Conservation (phyloP, 2,888 invertebrate species). For the Leucoma salicis region DNA sequence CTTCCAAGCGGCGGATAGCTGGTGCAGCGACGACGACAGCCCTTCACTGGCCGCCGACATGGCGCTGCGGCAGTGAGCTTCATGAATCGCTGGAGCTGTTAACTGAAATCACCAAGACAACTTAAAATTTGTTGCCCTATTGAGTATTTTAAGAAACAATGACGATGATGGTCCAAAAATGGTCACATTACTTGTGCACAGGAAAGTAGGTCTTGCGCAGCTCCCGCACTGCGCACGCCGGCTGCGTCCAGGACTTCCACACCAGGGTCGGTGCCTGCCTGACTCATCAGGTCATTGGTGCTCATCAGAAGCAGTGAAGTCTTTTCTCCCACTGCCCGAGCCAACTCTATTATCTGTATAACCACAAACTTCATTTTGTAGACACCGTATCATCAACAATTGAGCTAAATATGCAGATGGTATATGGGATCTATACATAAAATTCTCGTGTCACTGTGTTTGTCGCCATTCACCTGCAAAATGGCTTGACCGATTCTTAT, state of each 20-base stretch:
- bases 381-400: no score
- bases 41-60: slow-evolving; percentile 50
- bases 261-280: slow-evolving; percentile 23
- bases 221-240: slow-evolving; percentile 40
- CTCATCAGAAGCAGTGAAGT: slow-evolving; percentile 43
- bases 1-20: slow-evolving; percentile 40
- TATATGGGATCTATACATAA: no score
- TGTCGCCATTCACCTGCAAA: no score
- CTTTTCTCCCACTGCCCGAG: slow-evolving; percentile 45
- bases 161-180: background rate
- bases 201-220: slow-evolving; percentile 46
- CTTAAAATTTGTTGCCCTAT: background rate
- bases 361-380: no score
- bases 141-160: no score
- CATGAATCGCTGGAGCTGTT: slow-evolving; percentile 55
- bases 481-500: no score
- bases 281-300: slow-evolving; percentile 33
- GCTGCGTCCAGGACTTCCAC: slow-evolving; percentile 37
- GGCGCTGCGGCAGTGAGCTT: slow-evolving; percentile 67
- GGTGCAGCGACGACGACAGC: slow-evolving; percentile 44
- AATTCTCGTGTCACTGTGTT: no score
- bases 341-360: slow-evolving; percentile 46
- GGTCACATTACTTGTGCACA: slow-evolving; percentile 50
- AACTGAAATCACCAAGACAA: slow-evolving; percentile 39
- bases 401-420: no score